Conservation (phyloP, 1,140 invertebrate genomes). For the Reticulitermes speratus region DNA sequence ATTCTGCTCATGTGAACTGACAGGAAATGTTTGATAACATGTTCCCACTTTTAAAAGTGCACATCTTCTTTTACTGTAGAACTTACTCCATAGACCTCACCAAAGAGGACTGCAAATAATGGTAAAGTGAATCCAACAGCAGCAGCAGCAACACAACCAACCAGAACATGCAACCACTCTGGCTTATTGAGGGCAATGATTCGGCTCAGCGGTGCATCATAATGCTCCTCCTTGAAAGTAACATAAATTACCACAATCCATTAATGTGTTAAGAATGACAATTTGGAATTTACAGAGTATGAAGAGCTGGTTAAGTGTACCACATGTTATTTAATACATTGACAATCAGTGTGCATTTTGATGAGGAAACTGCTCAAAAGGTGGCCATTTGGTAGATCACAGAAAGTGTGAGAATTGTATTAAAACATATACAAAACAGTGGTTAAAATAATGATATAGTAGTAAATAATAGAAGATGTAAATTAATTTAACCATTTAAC, state of each 20-base stretch:
- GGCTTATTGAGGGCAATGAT: constrained; percentile 43
- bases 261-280: background rate
- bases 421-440: too few species aligned
- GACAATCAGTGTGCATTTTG: too few species aligned
- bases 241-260: constrained; percentile 46
- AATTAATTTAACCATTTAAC: too few species aligned
- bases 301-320: background rate
- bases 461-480: too few species aligned
- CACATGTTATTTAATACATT: too few species aligned
- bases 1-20: too few species aligned
- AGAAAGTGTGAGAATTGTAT: too few species aligned
- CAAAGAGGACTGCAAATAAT: constrained; percentile 55
- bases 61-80: background rate
- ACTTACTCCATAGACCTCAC: constrained; percentile 44
- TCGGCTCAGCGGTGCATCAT: constrained; percentile 22
- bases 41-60: constrained; percentile 44
- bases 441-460: too few species aligned
- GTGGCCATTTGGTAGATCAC: too few species aligned
- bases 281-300: background rate
- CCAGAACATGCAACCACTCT: constrained; percentile 53
- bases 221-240: constrained; percentile 54
- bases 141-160: constrained; percentile 49
- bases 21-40: too few species aligned
- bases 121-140: constrained; percentile 52
- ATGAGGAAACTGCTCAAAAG: too few species aligned